phyloP scores from a whole-genome alignment of 2,888 invertebrate species.

The Athalia cordata region DNA sequence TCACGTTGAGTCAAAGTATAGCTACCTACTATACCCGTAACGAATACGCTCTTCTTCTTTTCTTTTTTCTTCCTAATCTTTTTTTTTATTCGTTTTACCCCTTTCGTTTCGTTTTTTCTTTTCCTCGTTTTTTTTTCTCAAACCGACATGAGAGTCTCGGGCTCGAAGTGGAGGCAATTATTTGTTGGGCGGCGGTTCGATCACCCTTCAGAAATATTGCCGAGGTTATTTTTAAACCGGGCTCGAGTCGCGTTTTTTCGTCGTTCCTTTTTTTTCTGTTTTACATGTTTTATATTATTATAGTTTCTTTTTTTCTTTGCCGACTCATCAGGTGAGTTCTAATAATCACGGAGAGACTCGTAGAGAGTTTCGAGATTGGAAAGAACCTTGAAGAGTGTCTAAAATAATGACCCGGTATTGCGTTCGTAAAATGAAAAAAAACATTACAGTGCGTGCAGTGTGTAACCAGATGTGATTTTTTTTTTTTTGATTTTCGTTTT shows the following conservation, averaged over 20 bases:
- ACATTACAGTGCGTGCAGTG: too few species aligned
- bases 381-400: background rate
- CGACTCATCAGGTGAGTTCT: too few species aligned
- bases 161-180: conserved; percentile 34
- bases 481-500: background rate
- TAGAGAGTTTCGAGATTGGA: background rate
- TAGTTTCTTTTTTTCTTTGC: background rate
- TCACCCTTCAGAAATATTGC: conserved; percentile 16
- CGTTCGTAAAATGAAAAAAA: too few species aligned
- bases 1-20: too few species aligned
- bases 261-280: background rate
- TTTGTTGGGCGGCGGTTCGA: conserved; percentile 33
- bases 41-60: conserved; percentile 1
- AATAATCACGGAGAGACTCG: too few species aligned
- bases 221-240: conserved; percentile 23
- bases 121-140: background rate
- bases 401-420: too few species aligned
- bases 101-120: background rate
- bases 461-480: too few species aligned
- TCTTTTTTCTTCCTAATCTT: conserved; percentile 35
- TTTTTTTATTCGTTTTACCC: conserved; percentile 55
- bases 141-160: background rate
- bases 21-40: background rate
- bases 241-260: background rate
- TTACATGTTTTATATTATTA: background rate